Evolutionary conservation across 2,797 vertebrate species (phyloP).

Genomic region (Mallotus villosus): DNA sequence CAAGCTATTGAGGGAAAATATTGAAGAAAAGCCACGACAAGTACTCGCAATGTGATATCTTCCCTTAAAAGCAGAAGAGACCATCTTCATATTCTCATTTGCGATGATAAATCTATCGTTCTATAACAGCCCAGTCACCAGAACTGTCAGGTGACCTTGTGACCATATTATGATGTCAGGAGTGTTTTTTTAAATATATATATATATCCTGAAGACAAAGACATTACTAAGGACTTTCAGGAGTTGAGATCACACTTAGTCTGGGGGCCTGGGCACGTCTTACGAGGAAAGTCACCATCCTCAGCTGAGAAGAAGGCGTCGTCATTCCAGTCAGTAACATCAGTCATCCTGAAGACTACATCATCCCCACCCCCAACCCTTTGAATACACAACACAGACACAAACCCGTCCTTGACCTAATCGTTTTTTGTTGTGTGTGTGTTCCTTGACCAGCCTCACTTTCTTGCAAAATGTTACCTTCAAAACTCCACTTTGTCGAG

Average conservation of each 20-base stretch:
- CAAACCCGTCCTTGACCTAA: background rate
- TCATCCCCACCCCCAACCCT: background rate
- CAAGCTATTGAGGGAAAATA: too few species aligned
- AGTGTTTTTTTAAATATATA: background rate
- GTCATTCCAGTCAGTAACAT: conserved; percentile 10
- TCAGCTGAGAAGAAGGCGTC: background rate
- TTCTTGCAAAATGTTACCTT: background rate
- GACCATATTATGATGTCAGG: background rate
- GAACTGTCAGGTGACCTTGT: background rate
- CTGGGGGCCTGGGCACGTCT: conserved; percentile 1
- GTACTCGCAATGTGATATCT: too few species aligned
- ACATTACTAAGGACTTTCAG: too few species aligned
- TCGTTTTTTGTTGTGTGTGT: background rate
- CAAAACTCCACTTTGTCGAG: background rate
- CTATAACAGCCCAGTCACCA: too few species aligned
- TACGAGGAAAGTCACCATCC: conserved; percentile 2
- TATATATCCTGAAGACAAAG: too few species aligned
- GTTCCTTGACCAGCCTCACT: background rate
- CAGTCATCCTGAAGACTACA: background rate
- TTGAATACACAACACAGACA: background rate
- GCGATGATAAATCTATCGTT: too few species aligned
- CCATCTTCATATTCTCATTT: too few species aligned
- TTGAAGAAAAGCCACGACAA: too few species aligned
- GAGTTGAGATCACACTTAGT: background rate
- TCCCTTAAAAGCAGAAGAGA: too few species aligned